phyloP scores from a whole-genome alignment of 2,888 invertebrate species.

The Tetrapedia diversipes region DNA sequence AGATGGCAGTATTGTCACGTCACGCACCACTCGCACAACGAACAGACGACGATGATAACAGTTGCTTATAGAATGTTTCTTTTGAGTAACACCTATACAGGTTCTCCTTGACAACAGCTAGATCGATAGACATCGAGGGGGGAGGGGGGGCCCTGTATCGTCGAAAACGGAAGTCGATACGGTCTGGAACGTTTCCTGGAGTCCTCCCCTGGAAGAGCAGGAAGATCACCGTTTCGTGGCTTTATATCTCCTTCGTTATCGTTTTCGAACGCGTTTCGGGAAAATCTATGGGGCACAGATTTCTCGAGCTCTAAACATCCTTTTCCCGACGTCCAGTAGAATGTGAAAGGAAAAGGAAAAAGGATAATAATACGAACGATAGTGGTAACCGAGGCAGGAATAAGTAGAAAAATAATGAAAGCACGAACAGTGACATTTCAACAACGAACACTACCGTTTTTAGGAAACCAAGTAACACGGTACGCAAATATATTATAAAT shows the following conservation, averaged over 20 bases:
- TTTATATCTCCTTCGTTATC: too few species aligned
- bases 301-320: too few species aligned
- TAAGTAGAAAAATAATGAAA: not conserved
- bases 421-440: not conserved
- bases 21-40: constrained; percentile 70
- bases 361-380: not conserved
- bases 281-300: too few species aligned
- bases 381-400: not conserved
- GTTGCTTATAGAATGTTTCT: constrained; percentile 14
- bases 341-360: not conserved
- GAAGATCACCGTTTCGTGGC: too few species aligned
- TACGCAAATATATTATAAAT: too few species aligned
- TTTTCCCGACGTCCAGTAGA: too few species aligned
- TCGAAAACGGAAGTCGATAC: constrained; percentile 8
- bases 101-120: constrained; percentile 36
- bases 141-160: too few species aligned
- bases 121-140: constrained; percentile 37
- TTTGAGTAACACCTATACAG: constrained; percentile 50
- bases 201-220: too few species aligned
- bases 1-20: constrained; percentile 76
- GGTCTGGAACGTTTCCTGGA: not conserved
- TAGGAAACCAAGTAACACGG: constrained; percentile 28
- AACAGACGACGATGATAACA: constrained; percentile 55
- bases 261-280: too few species aligned
- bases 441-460: constrained; percentile 6